Base-by-base conservation (phyloP, 2,888 invertebrate genomes). In the Phalangium opilio region DNA sequence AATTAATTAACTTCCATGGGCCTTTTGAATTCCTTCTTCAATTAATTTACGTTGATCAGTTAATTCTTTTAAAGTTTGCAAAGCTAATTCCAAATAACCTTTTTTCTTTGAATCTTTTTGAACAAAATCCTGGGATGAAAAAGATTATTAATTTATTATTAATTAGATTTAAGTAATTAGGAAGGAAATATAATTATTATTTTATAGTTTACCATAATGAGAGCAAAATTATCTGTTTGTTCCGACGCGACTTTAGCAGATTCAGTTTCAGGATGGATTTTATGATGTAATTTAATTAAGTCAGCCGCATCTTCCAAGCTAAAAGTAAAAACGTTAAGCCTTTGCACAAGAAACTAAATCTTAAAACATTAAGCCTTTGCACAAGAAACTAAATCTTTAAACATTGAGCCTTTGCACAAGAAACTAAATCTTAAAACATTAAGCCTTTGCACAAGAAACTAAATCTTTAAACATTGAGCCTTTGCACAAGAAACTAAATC, bases 291-390 rank as follows among this genome's bases (percentile, higher is more conserved):
- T 14, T 70, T 62, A 33, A 78, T 62, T 32, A 80, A 62, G 41
- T 73, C 62, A 3, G 70, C 72, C 0, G 76, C 78, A 57, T 76
- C 74, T 15, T 74, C 68, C 8, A 79, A 70, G 49, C 55, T 56
- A 18, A 33, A 41, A 33, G 15, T 38, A 32, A 35, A 14, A 21
- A 27, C 4, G 8, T 27, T n/a, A n/a, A n/a, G n/a, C n/a, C n/a
- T n/a, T n/a, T n/a, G n/a, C n/a, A n/a, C n/a, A n/a, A n/a, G n/a
- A n/a, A n/a, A n/a, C n/a, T n/a, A n/a, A n/a, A n/a, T n/a, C n/a
- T n/a, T n/a, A n/a, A n/a, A n/a, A n/a, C n/a, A n/a, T n/a, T n/a
- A n/a, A n/a, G n/a, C n/a, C n/a, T n/a, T n/a, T n/a, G n/a, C n/a
- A n/a, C n/a, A n/a, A n/a, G n/a, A n/a, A n/a, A n/a, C n/a, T 27